These are phyloP conservation scores for Onychorhynchus coronatus DNA, from an alignment of 2,113 vertebrate genomes.

Conservation along the genomic window DNA sequence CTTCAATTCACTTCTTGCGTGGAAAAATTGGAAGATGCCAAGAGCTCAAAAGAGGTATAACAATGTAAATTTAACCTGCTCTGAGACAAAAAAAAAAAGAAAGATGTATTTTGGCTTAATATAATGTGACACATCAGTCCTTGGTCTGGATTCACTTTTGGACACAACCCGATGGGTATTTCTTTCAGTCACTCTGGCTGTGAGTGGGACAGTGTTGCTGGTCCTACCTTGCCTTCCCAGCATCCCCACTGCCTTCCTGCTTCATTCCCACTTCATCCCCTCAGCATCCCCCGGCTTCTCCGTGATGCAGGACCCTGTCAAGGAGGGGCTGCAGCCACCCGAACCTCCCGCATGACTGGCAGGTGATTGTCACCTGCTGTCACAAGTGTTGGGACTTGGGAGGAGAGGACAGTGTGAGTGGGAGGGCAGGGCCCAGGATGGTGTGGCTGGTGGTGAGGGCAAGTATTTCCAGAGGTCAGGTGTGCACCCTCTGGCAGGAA, in stretches of 20 bases:
- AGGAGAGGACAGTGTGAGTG: not conserved
- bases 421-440: not conserved
- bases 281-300: accelerated
- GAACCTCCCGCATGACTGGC: accelerated
- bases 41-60: not conserved
- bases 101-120: not conserved
- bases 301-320: accelerated
- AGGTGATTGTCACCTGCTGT: not conserved
- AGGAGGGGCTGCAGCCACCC: not conserved
- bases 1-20: not conserved
- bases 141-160: not conserved
- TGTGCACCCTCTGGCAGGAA: not conserved
- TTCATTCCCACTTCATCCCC: not conserved
- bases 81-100: not conserved
- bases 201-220: not conserved
- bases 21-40: not conserved
- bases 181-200: not conserved
- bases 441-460: not conserved
- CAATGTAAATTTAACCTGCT: not conserved
- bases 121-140: not conserved
- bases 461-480: not conserved
- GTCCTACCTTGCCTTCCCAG: not conserved
- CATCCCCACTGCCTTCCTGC: not conserved
- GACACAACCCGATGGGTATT: accelerated
- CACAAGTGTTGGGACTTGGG: not conserved